Conservation (phyloP, 2,888 invertebrate species). For the Dicyrtoma fusca region DNA sequence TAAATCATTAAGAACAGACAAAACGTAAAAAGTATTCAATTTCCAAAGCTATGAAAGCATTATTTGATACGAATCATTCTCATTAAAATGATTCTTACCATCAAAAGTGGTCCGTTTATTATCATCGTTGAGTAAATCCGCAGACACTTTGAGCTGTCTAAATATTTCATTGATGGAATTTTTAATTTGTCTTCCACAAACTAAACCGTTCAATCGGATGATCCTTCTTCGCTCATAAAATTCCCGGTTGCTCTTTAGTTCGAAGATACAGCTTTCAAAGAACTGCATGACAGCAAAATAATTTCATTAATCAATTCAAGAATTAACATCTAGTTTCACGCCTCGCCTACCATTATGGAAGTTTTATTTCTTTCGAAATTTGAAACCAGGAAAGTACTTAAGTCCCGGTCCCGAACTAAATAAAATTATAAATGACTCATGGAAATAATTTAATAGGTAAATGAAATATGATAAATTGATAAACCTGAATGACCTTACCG, state of each 20-base stretch:
- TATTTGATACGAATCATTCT: too few relatives aligned
- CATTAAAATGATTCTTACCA: constrained; percentile 34
- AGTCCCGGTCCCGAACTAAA: too few relatives aligned
- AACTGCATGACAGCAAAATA: constrained; percentile 47
- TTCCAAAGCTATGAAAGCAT: too few relatives aligned
- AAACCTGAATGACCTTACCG: constrained; percentile 21
- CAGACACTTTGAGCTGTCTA: constrained; percentile 23
- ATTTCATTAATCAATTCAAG: too few relatives aligned
- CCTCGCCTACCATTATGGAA: too few relatives aligned
- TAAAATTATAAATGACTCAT: too few relatives aligned
- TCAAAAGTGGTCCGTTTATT: constrained; percentile 35
- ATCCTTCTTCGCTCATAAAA: constrained; percentile 34
- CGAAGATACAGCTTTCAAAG: constrained; percentile 43
- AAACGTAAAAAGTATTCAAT: too few relatives aligned
- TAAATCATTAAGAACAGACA: neutral
- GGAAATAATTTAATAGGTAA: too few relatives aligned
- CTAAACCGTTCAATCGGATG: constrained; percentile 45
- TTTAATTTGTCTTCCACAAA: constrained; percentile 43
- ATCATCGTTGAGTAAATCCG: constrained; percentile 20
- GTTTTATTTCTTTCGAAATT: too few relatives aligned
- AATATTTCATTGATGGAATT: constrained; percentile 47
- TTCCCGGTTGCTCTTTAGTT: constrained; percentile 10
- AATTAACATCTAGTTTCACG: too few relatives aligned
- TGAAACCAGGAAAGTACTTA: too few relatives aligned
- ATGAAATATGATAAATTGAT: too few relatives aligned